phyloP scores from a whole-genome alignment of 2,888 invertebrate genomes.

The Ornithoptera priamus region DNA sequence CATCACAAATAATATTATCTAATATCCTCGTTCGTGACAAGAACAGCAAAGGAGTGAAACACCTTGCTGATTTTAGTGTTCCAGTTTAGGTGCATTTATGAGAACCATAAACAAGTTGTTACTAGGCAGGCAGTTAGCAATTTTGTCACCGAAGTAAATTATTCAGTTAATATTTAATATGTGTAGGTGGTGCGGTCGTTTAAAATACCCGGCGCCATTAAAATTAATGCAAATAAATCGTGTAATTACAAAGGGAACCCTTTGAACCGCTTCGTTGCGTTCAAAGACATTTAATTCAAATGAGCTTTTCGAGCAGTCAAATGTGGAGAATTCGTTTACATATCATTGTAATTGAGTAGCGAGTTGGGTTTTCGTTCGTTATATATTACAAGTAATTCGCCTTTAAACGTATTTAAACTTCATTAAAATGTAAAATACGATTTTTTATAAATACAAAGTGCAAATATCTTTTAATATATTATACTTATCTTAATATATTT shows the following conservation, averaged over 20 bases:
- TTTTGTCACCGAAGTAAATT: background rate
- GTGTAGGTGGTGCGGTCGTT: background rate
- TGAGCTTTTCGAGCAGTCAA: constrained; percentile 1
- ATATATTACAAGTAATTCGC: background rate
- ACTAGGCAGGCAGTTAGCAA: background rate
- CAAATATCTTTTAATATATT: no score
- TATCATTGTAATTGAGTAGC: background rate
- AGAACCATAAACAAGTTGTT: background rate
- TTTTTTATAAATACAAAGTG: no score
- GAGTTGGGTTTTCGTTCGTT: background rate
- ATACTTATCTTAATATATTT: no score
- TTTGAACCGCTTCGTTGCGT: constrained; percentile 13
- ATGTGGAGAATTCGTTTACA: background rate
- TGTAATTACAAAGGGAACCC: background rate
- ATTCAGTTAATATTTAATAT: background rate
- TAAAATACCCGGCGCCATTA: background rate
- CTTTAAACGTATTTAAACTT: background rate
- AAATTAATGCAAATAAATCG: constrained; percentile 9
- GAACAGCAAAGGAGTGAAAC: no score
- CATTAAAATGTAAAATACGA: no score
- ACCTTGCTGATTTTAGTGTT: no score
- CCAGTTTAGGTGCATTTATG: no score
- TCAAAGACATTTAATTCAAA: constrained; percentile 24
- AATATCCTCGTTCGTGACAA: no score
- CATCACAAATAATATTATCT: no score